Evolutionary conservation across 2,888 invertebrate genomes (phyloP), one percentile per base, ranked within the genome.

Genomic region (Arctia plantaginis): DNA sequence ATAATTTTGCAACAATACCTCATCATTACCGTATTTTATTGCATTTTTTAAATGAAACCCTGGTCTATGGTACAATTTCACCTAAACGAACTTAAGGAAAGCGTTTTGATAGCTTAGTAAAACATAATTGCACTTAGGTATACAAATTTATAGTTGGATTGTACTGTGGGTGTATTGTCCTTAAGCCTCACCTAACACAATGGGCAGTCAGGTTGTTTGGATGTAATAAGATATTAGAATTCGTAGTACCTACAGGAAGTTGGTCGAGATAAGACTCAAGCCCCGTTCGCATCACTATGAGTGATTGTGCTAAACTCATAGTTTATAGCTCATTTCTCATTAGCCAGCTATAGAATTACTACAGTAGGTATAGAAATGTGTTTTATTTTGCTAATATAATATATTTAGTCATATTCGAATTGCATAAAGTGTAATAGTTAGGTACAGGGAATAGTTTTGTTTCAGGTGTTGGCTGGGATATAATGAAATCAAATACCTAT

Each of bases 271-370:
- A 82, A 80, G 80, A 89, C 90, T 88, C 86, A 81, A 86, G 86
- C 90, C 91, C 93, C 87, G 84, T 90, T 92, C 89, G 90, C 90
- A 86, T 94, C 91, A 94, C 95, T 95, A 95, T 95, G 95, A 94
- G 95, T 93, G 92, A 95, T 93, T 95, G 95, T 95, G 95, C 95
- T 95, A 93, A 95, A 94, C 95, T 95, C 95, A 95, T 95, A 94
- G 95, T 94, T 85, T 83, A 86, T 95, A 95, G 94, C 86, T 93
- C 91, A 92, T 92, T 78, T 76, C 79, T 89, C 94, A 77, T 85
- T 94, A 93, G 92, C 83, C 85, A 92, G 92, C 87, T 84, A 91
- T 93, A 93, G 91, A 87, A 85, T 85, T 86, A 80, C 74, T 65
- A 69, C 62, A 84, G 83, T 83, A 85, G 83, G 74, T 82, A 82